These are phyloP conservation scores for Chlorops oryzae DNA, from an alignment of 1,140 invertebrate species.

Conservation along the genomic window DNA sequence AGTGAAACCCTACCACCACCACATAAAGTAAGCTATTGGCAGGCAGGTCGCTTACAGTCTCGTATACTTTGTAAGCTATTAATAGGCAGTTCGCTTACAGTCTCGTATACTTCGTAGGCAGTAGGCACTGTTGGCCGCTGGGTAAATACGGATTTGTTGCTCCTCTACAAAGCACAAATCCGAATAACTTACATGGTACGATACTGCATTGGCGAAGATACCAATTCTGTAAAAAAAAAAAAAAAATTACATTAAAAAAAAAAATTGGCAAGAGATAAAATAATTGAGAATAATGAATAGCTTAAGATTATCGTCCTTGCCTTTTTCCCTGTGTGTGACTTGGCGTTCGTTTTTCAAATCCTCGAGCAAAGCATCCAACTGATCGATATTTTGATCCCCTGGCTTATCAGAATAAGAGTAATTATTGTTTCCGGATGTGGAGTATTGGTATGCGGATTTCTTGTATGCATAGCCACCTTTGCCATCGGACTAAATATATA, in stretches of 20 bases:
- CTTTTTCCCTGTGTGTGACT: conserved; percentile 25
- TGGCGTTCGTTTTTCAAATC: conserved; percentile 51
- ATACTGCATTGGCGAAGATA: conserved; percentile 31
- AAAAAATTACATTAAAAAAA: conserved; percentile 23
- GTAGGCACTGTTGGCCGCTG: too few relatives aligned
- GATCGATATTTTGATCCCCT: conserved; percentile 51
- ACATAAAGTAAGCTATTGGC: too few relatives aligned
- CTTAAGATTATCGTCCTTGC: conserved; percentile 10
- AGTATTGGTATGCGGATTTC: conserved; percentile 37
- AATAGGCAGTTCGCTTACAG: too few relatives aligned
- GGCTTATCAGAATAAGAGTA: conserved; percentile 14
- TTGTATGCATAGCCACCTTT: conserved; percentile 36
- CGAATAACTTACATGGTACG: conserved; percentile 40
- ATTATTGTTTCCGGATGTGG: conserved; percentile 32
- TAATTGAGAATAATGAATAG: too few relatives aligned
- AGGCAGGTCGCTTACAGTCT: too few relatives aligned
- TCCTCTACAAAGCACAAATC: too few relatives aligned
- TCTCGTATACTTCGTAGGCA: too few relatives aligned
- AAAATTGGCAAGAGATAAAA: background rate
- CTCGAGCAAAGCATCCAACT: conserved; percentile 52
- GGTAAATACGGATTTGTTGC: too few relatives aligned
- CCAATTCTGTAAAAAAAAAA: conserved; percentile 25
- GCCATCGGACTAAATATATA: background rate
- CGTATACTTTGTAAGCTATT: too few relatives aligned
- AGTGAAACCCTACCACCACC: too few relatives aligned